Evolutionary conservation across 1,140 invertebrate species (phyloP).

Genomic region (Drosophila novamexicana): DNA sequence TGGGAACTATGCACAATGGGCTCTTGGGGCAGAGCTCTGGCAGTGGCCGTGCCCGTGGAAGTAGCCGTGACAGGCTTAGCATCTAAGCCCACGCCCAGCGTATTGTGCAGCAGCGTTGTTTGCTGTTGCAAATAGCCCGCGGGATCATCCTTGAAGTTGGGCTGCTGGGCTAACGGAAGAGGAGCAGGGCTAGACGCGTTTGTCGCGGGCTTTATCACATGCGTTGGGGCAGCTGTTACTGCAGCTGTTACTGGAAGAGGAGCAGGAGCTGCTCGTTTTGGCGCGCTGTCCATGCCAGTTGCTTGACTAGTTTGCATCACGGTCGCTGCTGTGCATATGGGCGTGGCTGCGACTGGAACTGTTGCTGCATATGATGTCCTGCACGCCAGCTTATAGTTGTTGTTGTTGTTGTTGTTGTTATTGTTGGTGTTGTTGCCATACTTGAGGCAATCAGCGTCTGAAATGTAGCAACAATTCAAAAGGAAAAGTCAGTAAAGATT

Average conservation of each 20-base stretch:
- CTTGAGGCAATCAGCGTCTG: slow-evolving; percentile 81
- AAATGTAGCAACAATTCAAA: slow-evolving; percentile 53
- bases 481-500: slow-evolving; percentile 54
- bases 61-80: slow-evolving; percentile 29
- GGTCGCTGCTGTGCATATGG: slow-evolving; percentile 42
- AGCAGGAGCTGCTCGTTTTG: slow-evolving; percentile 23
- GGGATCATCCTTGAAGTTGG: slow-evolving; percentile 94
- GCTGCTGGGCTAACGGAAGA: slow-evolving; percentile 69
- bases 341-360: slow-evolving; percentile 54
- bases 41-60: slow-evolving; percentile 7
- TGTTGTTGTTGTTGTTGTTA: slow-evolving; percentile 30
- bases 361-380: slow-evolving; percentile 59
- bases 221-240: slow-evolving; percentile 5
- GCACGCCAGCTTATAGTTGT: slow-evolving; percentile 6
- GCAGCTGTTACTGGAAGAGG: slow-evolving; percentile 5
- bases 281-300: slow-evolving; percentile 18
- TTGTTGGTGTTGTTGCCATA: slow-evolving; percentile 67
- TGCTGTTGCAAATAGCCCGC: slow-evolving; percentile 95
- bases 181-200: slow-evolving; percentile 4
- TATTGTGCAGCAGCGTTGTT: slow-evolving; percentile 92
- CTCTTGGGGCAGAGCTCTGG: slow-evolving; percentile 52
- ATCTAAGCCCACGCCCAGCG: slow-evolving; percentile 82
- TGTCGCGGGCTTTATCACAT: slow-evolving; percentile 36
- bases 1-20: slow-evolving; percentile 62
- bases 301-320: slow-evolving; percentile 60